Percentiles rank a stretch among this genome's conserved stretches.
Evolutionary conservation across 2,113 vertebrate genomes (phyloP).

Genomic region (Cochlearius cochlearius): DNA sequence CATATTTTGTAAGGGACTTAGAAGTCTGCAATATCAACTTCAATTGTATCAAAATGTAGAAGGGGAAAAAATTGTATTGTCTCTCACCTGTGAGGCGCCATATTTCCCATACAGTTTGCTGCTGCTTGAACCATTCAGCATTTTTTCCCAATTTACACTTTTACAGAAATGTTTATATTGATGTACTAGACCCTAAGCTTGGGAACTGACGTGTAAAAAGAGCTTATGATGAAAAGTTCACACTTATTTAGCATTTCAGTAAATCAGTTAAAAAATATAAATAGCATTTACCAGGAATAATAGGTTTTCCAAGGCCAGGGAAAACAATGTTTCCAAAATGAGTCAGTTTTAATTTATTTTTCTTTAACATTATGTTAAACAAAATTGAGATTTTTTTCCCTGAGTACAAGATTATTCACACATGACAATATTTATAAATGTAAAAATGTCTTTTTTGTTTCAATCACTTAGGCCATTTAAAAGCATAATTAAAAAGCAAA

Average conservation of each 20-base stretch:
- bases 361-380: neutral
- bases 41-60: neutral
- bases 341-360: neutral
- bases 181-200: neutral
- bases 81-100: neutral
- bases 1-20: neutral
- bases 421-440: neutral
- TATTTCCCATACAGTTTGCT: neutral
- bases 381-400: neutral
- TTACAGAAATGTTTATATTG: neutral
- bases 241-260: neutral
- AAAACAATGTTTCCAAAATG: neutral
- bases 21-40: neutral
- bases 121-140: neutral
- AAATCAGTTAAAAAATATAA: neutral
- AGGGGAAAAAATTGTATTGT: neutral
- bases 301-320: neutral
- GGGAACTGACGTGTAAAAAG: neutral
- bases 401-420: neutral
- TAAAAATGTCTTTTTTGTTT: neutral
- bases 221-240: neutral
- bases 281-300: neutral
- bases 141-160: neutral
- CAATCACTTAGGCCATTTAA: neutral
- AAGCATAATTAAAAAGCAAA: neutral